A percentile compares a stretch with the other conserved stretches of the same genome.
These are phyloP conservation scores for Branchipolynoe longqiensis DNA, from an alignment of 2,888 invertebrate species.

Conservation along the genomic window DNA sequence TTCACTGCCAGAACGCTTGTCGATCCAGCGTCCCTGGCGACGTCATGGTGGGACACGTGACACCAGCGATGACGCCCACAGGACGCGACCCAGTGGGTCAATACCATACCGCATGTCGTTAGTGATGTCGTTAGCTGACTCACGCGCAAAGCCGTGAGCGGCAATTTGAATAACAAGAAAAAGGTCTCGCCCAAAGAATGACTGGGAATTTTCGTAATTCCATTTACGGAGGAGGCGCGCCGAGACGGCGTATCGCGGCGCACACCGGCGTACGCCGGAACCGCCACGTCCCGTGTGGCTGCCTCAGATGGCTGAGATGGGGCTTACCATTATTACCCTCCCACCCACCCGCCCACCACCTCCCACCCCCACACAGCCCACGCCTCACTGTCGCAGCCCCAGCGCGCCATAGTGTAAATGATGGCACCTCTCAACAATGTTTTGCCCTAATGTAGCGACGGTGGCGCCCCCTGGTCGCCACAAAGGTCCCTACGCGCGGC, in stretches of 20 bases:
- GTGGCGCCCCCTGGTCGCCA: background rate
- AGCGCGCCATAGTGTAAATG: slow-evolving; percentile 17
- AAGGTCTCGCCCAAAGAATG: background rate
- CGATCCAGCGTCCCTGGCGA: no score
- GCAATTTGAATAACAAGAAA: slow-evolving; percentile 52
- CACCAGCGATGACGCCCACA: no score
- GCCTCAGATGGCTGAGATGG: background rate
- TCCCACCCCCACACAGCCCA: background rate
- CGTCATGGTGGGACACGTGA: no score
- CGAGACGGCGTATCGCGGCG: no score
- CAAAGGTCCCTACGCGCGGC: background rate
- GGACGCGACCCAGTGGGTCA: background rate
- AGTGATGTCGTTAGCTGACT: slow-evolving; percentile 36
- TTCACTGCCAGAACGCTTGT: no score
- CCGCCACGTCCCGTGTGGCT: background rate
- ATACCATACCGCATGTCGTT: background rate
- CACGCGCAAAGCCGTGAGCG: background rate
- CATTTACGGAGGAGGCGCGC: background rate
- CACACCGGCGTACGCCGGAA: background rate
- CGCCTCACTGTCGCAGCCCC: no score
- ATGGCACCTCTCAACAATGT: slow-evolving; percentile 8
- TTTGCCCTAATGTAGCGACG: slow-evolving; percentile 16
- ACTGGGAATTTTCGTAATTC: slow-evolving; percentile 31
- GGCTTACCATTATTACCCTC: background rate
- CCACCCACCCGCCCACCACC: background rate